phyloP scores from a whole-genome alignment of 2,797 vertebrate genomes.

The Graptemys geographica region DNA sequence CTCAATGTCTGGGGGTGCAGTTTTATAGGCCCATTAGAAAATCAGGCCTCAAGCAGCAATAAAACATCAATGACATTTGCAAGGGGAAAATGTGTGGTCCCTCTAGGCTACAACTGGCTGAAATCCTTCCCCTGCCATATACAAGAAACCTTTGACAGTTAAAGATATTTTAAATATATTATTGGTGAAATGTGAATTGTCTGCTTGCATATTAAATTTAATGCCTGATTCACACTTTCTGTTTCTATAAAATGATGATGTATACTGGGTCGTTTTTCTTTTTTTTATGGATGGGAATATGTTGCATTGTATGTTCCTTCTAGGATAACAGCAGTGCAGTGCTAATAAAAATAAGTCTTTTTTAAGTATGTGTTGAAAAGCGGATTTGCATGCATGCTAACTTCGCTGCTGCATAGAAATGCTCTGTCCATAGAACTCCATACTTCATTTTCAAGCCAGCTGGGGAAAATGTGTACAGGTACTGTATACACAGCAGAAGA shows the following conservation, averaged over 20 bases:
- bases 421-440: not conserved
- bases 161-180: not conserved
- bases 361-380: not conserved
- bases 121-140: not conserved
- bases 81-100: not conserved
- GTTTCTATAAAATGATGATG: not conserved
- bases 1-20: not conserved
- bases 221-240: not conserved
- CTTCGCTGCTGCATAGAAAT: not conserved
- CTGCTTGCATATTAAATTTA: not conserved
- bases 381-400: not conserved
- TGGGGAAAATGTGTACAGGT: not conserved
- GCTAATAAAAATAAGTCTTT: not conserved
- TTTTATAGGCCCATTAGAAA: not conserved
- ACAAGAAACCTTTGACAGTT: not conserved
- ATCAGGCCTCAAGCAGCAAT: not conserved
- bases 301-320: not conserved
- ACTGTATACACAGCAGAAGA: not conserved
- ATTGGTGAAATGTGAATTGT: not conserved
- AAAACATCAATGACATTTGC: not conserved
- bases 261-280: not conserved
- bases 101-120: not conserved
- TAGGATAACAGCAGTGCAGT: not conserved
- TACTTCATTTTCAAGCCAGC: not conserved
- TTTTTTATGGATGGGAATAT: not conserved